Percentiles rank a stretch among this genome's conserved stretches.
Evolutionary conservation across 1,140 invertebrate species (phyloP).

Genomic region (Megathymus violae): DNA sequence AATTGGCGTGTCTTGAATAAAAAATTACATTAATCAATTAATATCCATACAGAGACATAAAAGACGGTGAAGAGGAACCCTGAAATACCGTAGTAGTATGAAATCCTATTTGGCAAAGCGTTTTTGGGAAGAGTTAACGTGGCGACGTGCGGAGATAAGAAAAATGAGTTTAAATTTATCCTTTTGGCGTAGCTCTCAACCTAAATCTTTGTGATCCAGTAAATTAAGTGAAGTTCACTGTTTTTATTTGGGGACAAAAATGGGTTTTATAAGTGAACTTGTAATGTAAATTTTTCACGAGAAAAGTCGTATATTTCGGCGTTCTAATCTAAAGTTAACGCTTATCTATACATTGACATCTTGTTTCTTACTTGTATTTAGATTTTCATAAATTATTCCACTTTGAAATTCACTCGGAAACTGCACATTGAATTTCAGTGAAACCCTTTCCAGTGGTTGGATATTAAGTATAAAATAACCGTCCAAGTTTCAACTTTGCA

Average conservation of each 20-base stretch:
- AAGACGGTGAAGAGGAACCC: neutral
- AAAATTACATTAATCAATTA: too few relatives aligned
- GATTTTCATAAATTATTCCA: too few relatives aligned
- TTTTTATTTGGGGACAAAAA: neutral
- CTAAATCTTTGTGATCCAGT: conserved; percentile 10
- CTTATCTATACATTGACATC: too few relatives aligned
- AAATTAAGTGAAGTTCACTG: conserved; percentile 12
- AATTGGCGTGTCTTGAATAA: too few relatives aligned
- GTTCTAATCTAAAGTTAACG: too few relatives aligned
- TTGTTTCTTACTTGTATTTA: too few relatives aligned
- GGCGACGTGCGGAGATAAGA: conserved; percentile 14
- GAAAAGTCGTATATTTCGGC: too few relatives aligned
- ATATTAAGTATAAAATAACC: too few relatives aligned
- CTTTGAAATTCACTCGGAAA: too few relatives aligned
- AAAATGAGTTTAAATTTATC: conserved; percentile 22
- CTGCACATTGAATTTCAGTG: too few relatives aligned
- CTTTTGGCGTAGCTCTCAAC: conserved; percentile 15
- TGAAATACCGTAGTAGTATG: neutral
- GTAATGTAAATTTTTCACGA: neutral
- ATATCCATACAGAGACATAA: neutral
- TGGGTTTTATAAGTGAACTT: neutral
- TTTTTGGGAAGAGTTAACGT: conserved; percentile 6
- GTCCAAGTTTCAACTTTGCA: too few relatives aligned
- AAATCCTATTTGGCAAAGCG: conserved; percentile 16
- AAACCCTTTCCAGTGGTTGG: too few relatives aligned